phyloP scores from a whole-genome alignment of 2,113 vertebrate genomes.

The Cebidichthys violaceus region DNA sequence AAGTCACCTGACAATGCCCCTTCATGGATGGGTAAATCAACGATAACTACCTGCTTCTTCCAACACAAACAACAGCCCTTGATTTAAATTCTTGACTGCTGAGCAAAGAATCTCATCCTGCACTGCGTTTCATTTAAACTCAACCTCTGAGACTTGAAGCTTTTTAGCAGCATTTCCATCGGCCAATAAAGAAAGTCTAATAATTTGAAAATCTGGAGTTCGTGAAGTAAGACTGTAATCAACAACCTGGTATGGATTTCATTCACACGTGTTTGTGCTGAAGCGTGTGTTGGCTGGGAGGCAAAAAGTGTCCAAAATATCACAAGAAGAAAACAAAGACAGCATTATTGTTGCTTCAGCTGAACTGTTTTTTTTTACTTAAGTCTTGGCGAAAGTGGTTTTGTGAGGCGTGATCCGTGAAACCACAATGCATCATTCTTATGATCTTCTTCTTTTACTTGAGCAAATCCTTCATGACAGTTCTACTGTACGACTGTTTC shows the following conservation, averaged over 20 bases:
- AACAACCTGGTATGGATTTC: conserved; percentile 13
- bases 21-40: no score
- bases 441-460: conserved; percentile 5
- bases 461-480: background rate
- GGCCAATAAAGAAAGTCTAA: background rate
- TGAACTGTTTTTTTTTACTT: conserved; percentile 37
- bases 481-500: background rate
- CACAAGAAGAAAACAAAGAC: conserved; percentile 36
- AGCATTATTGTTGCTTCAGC: conserved; percentile 32
- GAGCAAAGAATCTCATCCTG: background rate
- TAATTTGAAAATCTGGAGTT: background rate
- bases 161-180: background rate
- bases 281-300: background rate
- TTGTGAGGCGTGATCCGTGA: conserved; percentile 34
- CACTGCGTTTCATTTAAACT: background rate
- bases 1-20: no score
- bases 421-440: conserved; percentile 13
- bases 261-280: conserved; percentile 16
- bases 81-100: background rate
- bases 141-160: background rate
- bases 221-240: background rate
- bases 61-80: no score
- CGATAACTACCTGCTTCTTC: no score
- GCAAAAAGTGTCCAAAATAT: background rate
- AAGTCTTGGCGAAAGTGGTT: conserved; percentile 18